Evolutionary conservation across 1,140 invertebrate genomes (phyloP).

Genomic region (Anastatus disparis): DNA sequence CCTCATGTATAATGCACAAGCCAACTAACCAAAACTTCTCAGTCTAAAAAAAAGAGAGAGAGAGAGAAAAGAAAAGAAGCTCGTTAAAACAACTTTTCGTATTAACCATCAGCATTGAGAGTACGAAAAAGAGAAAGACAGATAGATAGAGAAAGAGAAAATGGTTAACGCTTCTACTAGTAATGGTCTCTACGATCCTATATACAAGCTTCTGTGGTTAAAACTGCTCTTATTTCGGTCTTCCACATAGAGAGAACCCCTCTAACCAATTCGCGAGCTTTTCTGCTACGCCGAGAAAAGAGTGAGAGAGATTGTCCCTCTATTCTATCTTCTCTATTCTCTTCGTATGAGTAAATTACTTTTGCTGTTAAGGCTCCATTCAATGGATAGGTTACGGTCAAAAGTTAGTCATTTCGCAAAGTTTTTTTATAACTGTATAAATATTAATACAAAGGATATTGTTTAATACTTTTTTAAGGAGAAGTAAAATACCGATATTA

Average conservation of each 20-base stretch:
- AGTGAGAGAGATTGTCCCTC: neutral
- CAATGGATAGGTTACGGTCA: too few relatives aligned
- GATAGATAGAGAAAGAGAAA: neutral
- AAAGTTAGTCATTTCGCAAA: too few relatives aligned
- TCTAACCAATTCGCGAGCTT: conserved; percentile 11
- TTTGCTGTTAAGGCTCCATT: too few relatives aligned
- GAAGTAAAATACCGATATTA: too few relatives aligned
- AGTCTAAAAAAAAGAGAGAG: neutral
- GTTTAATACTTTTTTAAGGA: too few relatives aligned
- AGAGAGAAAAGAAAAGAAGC: neutral
- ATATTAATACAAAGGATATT: too few relatives aligned
- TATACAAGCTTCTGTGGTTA: neutral
- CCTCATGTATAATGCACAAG: neutral
- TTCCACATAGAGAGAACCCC: conserved; percentile 21
- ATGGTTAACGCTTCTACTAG: neutral
- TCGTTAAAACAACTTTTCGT: conserved; percentile 35
- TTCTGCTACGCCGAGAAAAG: conserved; percentile 16
- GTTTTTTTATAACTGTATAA: too few relatives aligned
- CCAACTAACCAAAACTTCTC: neutral
- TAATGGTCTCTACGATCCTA: conserved; percentile 7
- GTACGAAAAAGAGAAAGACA: too few relatives aligned
- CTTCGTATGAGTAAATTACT: conserved; percentile 31
- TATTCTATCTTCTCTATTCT: conserved; percentile 6
- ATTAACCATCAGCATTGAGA: conserved; percentile 22
- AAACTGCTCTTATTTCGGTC: conserved; percentile 35